These are phyloP conservation scores for Invenusta paracnida DNA, from an alignment of 2,888 invertebrate species.

Conservation along the genomic window DNA sequence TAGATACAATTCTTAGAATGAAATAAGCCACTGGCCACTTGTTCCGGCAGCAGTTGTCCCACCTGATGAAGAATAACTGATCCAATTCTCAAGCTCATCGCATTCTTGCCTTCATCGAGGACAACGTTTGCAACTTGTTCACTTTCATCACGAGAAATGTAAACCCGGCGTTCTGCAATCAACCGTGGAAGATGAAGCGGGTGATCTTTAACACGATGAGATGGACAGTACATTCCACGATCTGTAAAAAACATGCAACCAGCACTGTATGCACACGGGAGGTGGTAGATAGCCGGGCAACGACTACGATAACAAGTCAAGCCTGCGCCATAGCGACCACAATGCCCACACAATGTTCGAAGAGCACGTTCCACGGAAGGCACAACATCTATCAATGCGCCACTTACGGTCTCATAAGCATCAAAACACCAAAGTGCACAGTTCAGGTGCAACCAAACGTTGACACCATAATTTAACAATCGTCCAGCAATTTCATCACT, in stretches of 20 bases:
- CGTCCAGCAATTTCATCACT: constrained; percentile 84
- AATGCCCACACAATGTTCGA: constrained; percentile 69
- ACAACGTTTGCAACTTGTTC: constrained; percentile 69
- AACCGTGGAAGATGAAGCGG: constrained; percentile 77
- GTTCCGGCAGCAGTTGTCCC: constrained; percentile 91
- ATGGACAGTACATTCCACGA: constrained; percentile 80
- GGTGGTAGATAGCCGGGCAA: constrained; percentile 84
- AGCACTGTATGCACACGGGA: constrained; percentile 87
- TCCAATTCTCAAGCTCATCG: constrained; percentile 73
- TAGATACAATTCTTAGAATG: constrained; percentile 93
- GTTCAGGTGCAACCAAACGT: constrained; percentile 96
- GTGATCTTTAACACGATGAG: constrained; percentile 65
- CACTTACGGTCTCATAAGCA: constrained; percentile 91
- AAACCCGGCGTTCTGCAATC: constrained; percentile 84
- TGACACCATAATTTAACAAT: constrained; percentile 87
- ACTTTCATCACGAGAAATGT: constrained; percentile 91
- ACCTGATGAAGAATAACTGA: constrained; percentile 88
- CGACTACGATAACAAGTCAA: constrained; percentile 88
- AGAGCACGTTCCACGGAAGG: constrained; percentile 71
- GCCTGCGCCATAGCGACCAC: constrained; percentile 84
- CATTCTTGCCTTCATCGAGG: constrained; percentile 35
- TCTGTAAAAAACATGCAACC: constrained; percentile 92
- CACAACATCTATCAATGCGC: constrained; percentile 89
- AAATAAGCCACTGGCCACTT: constrained; percentile 76
- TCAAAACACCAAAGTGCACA: constrained; percentile 97